phyloP scores from a whole-genome alignment of 1,140 invertebrate species.

The Ceratina australensis region DNA sequence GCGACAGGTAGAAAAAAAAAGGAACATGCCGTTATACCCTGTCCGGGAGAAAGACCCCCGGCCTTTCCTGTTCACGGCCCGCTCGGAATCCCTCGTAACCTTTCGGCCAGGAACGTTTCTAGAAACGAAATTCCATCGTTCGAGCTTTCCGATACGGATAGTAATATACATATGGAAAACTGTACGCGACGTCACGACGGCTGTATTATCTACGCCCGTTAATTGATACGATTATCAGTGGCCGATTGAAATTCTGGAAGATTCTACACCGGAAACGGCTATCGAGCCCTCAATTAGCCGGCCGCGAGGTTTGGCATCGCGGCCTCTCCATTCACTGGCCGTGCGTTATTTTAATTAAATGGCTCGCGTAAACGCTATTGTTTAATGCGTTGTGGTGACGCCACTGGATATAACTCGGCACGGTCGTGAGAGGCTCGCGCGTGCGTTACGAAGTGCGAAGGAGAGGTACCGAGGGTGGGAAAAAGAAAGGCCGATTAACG shows the following conservation, averaged over 20 bases:
- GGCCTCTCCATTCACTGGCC: neutral
- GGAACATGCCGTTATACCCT: conserved; percentile 15
- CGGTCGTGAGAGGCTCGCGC: conserved; percentile 49
- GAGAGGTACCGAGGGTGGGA: neutral
- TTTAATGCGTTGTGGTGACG: conserved; percentile 45
- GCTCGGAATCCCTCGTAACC: neutral
- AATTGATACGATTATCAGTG: neutral
- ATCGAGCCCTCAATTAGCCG: neutral
- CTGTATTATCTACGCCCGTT: neutral
- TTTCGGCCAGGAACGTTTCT: neutral
- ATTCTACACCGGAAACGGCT: neutral
- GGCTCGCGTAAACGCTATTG: conserved; percentile 29
- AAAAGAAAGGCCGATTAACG: conserved; percentile 39
- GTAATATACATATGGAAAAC: too few species aligned
- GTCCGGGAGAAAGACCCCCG: neutral
- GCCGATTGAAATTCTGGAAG: neutral
- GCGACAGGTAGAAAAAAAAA: conserved; percentile 41
- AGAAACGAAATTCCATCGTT: neutral
- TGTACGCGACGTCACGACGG: too few species aligned
- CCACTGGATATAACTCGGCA: conserved; percentile 51
- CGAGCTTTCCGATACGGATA: too few species aligned
- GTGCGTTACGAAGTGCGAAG: conserved; percentile 46
- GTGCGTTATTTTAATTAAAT: conserved; percentile 39
- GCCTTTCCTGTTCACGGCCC: neutral
- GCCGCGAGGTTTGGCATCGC: too few species aligned